Evolutionary conservation across 2,113 vertebrate genomes (phyloP), one percentile per base, ranked within the genome.

Genomic region (Neolamprologus variostigma): DNA sequence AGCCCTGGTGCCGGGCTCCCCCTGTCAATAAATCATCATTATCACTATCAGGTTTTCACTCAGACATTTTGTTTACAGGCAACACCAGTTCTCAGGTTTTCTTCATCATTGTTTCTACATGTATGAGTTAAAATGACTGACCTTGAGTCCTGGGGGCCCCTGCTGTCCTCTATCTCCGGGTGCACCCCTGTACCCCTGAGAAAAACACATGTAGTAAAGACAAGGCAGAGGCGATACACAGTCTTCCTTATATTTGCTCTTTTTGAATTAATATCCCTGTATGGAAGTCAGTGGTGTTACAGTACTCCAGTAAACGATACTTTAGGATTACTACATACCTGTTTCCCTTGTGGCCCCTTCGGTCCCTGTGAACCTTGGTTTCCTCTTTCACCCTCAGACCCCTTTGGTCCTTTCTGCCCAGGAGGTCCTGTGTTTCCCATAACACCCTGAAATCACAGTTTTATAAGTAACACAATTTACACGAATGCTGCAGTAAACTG

Each of bases 111-210:
- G 8, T n/a, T n/a, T 76, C 42, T 50, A 40, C 7, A 6, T 1
- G 68, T 57, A 21, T 59, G 12, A 17, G 19, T 40, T 47, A 3
- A 83, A 19, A 16, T 10, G 9, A 76, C 90, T 93, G 54, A 96
- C 97, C 93, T 93, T 97, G 33, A 93, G 87, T 23, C 96, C 96
- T 45, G 90, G 26, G 13, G 37, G n/a, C 28, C 97, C 96, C 12
- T 79, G 90, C 54, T 89, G 85, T 63, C 96, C 97, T 87, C 88
- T 89, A 26, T 91, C 92, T 45, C 97, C 97, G 19, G 85, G 63
- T 76, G 63, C 5, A 3, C 96, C 96, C 5, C 37, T 59, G 59
- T 94, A 82, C 42, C 96, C 96, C 97, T 97, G 53, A n/a, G 85
- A 83, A 42, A 71, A 81, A 2, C 6, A 51, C 19, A 55, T 4